Conservation (phyloP, 2,888 invertebrate species). For the Barypeithes pellucidus region DNA sequence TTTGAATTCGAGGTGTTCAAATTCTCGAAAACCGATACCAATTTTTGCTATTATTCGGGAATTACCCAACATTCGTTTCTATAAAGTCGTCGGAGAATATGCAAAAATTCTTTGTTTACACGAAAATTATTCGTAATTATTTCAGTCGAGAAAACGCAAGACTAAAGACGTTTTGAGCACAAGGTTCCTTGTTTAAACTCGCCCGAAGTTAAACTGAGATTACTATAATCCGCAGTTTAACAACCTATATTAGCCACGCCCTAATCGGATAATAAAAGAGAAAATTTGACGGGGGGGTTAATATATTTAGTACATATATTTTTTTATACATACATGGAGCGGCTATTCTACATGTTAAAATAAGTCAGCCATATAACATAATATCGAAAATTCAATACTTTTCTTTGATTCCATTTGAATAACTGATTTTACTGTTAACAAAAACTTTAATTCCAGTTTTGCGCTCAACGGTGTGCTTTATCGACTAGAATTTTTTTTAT, state of each 20-base stretch:
- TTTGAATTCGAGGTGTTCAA: no score
- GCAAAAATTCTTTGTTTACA: conserved; percentile 38
- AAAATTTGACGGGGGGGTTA: conserved; percentile 22
- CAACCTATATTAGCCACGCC: conserved; percentile 29
- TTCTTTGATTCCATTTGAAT: no score
- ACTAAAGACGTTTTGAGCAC: conserved; percentile 58
- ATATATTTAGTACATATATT: no score
- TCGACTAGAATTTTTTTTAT: no score
- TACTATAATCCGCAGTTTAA: conserved; percentile 49
- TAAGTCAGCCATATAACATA: no score
- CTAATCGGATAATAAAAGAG: conserved; percentile 26
- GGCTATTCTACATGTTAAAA: no score
- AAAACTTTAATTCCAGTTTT: no score
- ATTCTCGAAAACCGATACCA: no score
- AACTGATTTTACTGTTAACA: no score
- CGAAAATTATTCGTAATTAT: conserved; percentile 53
- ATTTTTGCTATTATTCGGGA: neutral
- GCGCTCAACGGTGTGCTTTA: no score
- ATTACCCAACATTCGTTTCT: neutral
- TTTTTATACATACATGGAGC: no score
- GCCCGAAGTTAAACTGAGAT: conserved; percentile 54
- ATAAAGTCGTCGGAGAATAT: conserved; percentile 31
- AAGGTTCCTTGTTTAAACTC: conserved; percentile 57
- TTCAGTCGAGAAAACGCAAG: conserved; percentile 53
- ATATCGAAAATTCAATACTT: no score